phyloP scores from a whole-genome alignment of 2,113 vertebrate species.

The Centropristis striata region DNA sequence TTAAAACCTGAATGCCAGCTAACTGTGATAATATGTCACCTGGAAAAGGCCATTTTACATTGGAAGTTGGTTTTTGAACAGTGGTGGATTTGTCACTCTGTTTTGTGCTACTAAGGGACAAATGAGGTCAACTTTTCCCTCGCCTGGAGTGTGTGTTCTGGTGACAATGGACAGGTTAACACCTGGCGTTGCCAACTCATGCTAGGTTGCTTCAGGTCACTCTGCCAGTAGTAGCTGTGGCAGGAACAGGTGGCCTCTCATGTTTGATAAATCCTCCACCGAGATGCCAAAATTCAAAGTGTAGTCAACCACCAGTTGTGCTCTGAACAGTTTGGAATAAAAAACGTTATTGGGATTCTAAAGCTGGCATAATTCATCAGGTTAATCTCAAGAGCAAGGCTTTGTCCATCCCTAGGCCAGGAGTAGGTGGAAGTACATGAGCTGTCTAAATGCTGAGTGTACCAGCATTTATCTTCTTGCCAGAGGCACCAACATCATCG shows the following conservation, averaged over 20 bases:
- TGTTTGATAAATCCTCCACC: constrained; percentile 9
- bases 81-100: not conserved
- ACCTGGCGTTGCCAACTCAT: not conserved
- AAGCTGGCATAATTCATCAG: constrained; percentile 13
- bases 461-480: constrained; percentile 18
- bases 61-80: not conserved
- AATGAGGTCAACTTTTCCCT: not conserved
- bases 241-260: not conserved
- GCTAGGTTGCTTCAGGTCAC: not conserved
- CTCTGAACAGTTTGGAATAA: not conserved
- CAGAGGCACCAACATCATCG: constrained; percentile 29
- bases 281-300: not conserved
- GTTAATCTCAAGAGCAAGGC: constrained; percentile 22
- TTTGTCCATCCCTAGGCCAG: not conserved
- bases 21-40: not conserved
- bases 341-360: constrained; percentile 1
- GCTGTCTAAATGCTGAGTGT: constrained; percentile 26
- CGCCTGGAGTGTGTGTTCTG: not conserved
- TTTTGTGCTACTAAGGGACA: not conserved
- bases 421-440: not conserved
- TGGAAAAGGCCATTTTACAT: not conserved
- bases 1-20: not conserved
- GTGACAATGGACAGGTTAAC: not conserved
- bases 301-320: not conserved
- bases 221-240: not conserved